Conservation (phyloP, 2,797 vertebrate genomes). For the Enoplosus armatus region DNA sequence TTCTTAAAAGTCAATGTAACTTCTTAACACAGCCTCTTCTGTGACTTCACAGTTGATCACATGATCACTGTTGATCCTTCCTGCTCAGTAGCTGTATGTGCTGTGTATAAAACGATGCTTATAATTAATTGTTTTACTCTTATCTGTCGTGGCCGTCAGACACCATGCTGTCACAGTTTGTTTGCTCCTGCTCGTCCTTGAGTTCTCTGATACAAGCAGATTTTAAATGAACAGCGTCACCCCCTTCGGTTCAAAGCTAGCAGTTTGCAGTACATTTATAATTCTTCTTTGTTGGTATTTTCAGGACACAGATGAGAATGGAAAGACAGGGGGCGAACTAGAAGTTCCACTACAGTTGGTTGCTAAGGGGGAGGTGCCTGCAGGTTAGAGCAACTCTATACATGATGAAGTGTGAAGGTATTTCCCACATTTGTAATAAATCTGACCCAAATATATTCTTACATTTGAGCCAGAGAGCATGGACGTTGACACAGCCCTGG, state of each 20-base stretch:
- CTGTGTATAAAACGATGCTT: neutral
- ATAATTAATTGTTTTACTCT: neutral
- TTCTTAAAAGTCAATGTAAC: neutral
- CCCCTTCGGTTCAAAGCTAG: neutral
- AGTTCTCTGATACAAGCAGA: neutral
- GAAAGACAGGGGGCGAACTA: constrained; percentile 75
- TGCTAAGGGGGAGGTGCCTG: constrained; percentile 81
- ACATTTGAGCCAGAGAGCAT: constrained; percentile 54
- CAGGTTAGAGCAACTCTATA: constrained; percentile 71
- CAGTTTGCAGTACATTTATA: neutral
- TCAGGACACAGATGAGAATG: constrained; percentile 83
- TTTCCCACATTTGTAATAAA: neutral
- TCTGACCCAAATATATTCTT: neutral
- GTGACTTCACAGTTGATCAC: neutral
- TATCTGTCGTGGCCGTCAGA: neutral
- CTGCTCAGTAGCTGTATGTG: neutral
- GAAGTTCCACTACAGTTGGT: constrained; percentile 80
- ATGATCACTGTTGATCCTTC: neutral
- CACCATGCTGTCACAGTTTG: no score
- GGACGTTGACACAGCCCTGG: neutral
- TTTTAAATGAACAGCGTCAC: neutral
- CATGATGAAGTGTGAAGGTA: neutral
- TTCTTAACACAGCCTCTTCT: neutral
- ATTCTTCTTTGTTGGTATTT: constrained; percentile 1
- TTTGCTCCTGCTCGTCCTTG: neutral